These are phyloP conservation scores for Bergia sp. DNA, from an alignment of 92 coral and sea anemone species.

Conservation along the genomic window DNA sequence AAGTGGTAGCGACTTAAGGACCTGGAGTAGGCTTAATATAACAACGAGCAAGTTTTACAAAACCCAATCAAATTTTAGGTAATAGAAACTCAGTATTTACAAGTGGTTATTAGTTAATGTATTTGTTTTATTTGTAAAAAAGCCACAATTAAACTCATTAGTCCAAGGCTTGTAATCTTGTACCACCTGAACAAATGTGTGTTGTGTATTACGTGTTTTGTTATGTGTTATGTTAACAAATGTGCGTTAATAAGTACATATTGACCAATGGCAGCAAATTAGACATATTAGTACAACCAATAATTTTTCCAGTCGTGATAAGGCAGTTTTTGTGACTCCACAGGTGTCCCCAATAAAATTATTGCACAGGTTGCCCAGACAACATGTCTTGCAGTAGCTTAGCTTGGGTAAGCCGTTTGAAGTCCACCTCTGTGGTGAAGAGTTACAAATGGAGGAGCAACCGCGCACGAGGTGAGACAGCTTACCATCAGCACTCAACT, in stretches of 20 bases:
- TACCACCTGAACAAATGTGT: no score
- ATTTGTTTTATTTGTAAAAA: no score
- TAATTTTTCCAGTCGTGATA: not conserved
- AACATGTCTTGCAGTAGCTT: conserved; percentile 29
- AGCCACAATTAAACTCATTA: no score
- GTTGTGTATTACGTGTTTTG: no score
- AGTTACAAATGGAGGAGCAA: not conserved
- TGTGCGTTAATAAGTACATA: not conserved
- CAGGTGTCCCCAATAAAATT: conserved; percentile 15
- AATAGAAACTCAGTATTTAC: no score
- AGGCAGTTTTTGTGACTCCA: not conserved
- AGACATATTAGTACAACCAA: not conserved
- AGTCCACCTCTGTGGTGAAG: conserved; percentile 21
- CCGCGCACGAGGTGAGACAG: conserved; percentile 24
- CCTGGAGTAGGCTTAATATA: no score
- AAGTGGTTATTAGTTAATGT: no score
- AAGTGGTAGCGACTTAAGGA: no score
- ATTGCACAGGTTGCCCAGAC: conserved; percentile 39
- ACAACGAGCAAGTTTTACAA: no score
- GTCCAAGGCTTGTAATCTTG: no score
- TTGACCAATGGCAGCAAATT: not conserved
- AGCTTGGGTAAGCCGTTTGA: conserved; percentile 21
- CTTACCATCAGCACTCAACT: not conserved
- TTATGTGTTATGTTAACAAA: no score
- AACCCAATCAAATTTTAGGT: no score